A percentile compares a stretch with the other conserved stretches of the same genome.
These are phyloP conservation scores for Salvelinus namaycush DNA, from an alignment of 2,113 vertebrate genomes.

Conservation along the genomic window DNA sequence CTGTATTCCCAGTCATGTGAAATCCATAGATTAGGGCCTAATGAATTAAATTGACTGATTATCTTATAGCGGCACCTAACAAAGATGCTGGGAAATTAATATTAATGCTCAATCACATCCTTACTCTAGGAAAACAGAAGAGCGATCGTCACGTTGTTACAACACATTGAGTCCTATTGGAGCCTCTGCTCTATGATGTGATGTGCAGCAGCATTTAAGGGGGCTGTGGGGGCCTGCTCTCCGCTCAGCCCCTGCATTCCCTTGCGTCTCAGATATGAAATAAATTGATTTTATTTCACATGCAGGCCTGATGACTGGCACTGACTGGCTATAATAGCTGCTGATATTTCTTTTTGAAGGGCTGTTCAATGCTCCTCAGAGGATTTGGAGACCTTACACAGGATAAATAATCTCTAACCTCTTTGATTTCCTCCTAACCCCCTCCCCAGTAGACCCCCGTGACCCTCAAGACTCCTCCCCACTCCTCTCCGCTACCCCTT, in stretches of 20 bases:
- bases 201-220: conserved; percentile 33
- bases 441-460: conserved; percentile 6
- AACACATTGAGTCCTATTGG: conserved; percentile 45
- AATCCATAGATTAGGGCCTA: no score
- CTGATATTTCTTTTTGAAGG: conserved; percentile 74
- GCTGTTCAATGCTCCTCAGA: conserved; percentile 60
- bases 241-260: conserved; percentile 35
- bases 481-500: conserved; percentile 1
- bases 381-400: conserved; percentile 55
- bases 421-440: conserved; percentile 62
- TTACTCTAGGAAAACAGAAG: conserved; percentile 69
- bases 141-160: conserved; percentile 28
- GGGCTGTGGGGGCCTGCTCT: conserved; percentile 40
- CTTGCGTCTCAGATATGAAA: conserved; percentile 66
- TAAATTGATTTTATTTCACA: conserved; percentile 76
- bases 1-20: no score
- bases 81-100: conserved; percentile 74
- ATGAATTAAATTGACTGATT: no score
- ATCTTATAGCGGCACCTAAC: conserved; percentile 54
- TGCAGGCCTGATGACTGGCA: conserved; percentile 70
- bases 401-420: conserved; percentile 72
- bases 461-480: conserved; percentile 2
- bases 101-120: conserved; percentile 73
- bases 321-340: conserved; percentile 66
- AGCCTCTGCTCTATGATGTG: conserved; percentile 42